phyloP scores from a whole-genome alignment of 2,888 invertebrate species.

The Eristalis tenax region DNA sequence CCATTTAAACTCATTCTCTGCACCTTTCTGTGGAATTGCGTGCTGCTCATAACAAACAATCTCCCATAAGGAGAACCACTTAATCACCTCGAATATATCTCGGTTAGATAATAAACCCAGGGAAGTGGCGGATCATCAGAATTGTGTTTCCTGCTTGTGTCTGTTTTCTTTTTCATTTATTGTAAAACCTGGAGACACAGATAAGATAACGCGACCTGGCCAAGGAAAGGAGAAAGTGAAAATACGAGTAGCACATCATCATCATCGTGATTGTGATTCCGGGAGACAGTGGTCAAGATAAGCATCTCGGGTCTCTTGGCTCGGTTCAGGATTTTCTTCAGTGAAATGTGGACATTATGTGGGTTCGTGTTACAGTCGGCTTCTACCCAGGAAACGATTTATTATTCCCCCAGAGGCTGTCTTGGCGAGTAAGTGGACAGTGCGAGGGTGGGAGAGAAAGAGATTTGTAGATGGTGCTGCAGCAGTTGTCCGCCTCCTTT shows the following conservation, averaged over 20 bases:
- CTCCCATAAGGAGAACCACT: conserved; percentile 31
- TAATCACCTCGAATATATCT: conserved; percentile 43
- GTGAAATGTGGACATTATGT: conserved; percentile 49
- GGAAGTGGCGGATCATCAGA: conserved; percentile 44
- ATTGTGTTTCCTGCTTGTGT: conserved; percentile 39
- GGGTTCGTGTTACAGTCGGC: conserved; percentile 58
- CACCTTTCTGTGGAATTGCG: conserved; percentile 43
- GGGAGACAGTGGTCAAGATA: conserved; percentile 66
- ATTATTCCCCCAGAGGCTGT: conserved; percentile 41
- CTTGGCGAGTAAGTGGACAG: not conserved
- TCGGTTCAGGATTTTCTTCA: conserved; percentile 32
- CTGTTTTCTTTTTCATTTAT: conserved; percentile 1
- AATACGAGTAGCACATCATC: conserved; percentile 70
- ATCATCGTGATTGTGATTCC: conserved; percentile 58
- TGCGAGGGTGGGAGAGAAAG: not conserved
- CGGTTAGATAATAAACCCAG: conserved; percentile 33
- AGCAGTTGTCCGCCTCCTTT: conserved; percentile 53
- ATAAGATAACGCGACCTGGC: conserved; percentile 49
- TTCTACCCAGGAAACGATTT: conserved; percentile 65
- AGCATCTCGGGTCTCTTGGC: conserved; percentile 54
- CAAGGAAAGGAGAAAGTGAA: conserved; percentile 38
- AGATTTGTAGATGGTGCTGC: conserved; percentile 48
- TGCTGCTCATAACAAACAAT: conserved; percentile 29
- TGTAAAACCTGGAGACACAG: conserved; percentile 35
- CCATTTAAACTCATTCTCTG: not conserved